Conservation (phyloP, 2,113 vertebrate species). For the Nematolebias whitei region DNA sequence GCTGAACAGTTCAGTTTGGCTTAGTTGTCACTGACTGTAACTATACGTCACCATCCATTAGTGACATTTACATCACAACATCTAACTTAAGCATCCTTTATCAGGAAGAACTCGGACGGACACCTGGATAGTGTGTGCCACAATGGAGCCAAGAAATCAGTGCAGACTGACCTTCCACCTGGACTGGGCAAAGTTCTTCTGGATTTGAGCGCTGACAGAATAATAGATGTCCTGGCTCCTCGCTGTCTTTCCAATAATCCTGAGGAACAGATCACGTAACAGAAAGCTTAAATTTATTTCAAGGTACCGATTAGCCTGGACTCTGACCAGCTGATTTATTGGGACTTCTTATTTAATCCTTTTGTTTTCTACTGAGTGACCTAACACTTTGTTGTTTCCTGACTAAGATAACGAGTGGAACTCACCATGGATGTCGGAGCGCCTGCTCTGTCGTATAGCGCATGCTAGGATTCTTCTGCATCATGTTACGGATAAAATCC, state of each 20-base stretch:
- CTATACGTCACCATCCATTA: not conserved
- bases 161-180: slow-evolving; percentile 91
- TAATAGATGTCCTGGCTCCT: slow-evolving; percentile 93
- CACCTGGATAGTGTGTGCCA: slow-evolving; percentile 30
- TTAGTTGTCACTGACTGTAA: slow-evolving; percentile 4
- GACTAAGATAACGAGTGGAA: not conserved
- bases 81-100: slow-evolving; percentile 48
- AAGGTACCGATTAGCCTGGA: not conserved
- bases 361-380: not conserved
- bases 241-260: slow-evolving; percentile 95
- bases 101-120: slow-evolving; percentile 47
- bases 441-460: slow-evolving; percentile 90
- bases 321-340: not conserved
- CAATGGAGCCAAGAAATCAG: slow-evolving; percentile 15
- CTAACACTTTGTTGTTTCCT: not conserved
- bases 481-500: slow-evolving; percentile 92
- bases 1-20: not conserved
- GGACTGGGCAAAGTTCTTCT: slow-evolving; percentile 96
- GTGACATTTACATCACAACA: slow-evolving; percentile 28
- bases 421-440: slow-evolving; percentile 93
- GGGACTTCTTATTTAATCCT: not conserved
- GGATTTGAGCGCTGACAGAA: slow-evolving; percentile 94
- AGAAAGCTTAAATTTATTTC: slow-evolving; percentile 22
- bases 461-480: slow-evolving; percentile 90
- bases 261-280: slow-evolving; percentile 63